Percentiles rank a stretch among this genome's conserved stretches.
phyloP scores from a whole-genome alignment of 2,113 vertebrate species.

The Empidonax traillii region DNA sequence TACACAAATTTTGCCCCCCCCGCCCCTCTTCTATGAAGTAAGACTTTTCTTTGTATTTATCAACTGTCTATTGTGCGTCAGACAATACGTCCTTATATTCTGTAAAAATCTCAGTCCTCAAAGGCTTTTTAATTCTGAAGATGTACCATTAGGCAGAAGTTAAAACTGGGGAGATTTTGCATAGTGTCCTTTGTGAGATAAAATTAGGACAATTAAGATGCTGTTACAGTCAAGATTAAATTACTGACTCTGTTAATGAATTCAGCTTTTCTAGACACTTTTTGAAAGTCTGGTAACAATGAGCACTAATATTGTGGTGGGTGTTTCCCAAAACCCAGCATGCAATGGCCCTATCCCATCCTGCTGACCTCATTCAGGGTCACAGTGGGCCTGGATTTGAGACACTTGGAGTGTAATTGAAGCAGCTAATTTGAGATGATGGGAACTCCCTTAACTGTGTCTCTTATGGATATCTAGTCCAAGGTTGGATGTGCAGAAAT shows the following conservation, averaged over 20 bases:
- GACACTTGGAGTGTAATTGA: background rate
- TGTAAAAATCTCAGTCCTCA: background rate
- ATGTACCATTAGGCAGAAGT: background rate
- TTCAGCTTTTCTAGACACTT: background rate
- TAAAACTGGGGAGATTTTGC: background rate
- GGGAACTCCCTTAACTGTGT: background rate
- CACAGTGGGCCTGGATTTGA: background rate
- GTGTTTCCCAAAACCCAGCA: background rate
- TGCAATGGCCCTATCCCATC: background rate
- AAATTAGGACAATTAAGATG: background rate
- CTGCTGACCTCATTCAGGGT: background rate
- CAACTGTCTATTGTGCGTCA: background rate
- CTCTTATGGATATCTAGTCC: background rate
- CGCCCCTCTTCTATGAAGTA: background rate
- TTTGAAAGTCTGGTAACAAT: background rate
- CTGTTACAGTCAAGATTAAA: background rate
- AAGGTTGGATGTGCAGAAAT: background rate
- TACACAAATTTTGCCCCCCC: background rate
- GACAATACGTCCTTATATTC: background rate
- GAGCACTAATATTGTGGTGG: background rate
- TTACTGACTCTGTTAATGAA: background rate
- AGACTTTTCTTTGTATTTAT: background rate
- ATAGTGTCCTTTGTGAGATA: background rate
- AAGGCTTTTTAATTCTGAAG: background rate
- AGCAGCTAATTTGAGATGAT: background rate